Percentiles rank a stretch among this genome's conserved stretches.
Conservation (phyloP, 2,797 vertebrate species). For the Rhabdomys pumilio region DNA sequence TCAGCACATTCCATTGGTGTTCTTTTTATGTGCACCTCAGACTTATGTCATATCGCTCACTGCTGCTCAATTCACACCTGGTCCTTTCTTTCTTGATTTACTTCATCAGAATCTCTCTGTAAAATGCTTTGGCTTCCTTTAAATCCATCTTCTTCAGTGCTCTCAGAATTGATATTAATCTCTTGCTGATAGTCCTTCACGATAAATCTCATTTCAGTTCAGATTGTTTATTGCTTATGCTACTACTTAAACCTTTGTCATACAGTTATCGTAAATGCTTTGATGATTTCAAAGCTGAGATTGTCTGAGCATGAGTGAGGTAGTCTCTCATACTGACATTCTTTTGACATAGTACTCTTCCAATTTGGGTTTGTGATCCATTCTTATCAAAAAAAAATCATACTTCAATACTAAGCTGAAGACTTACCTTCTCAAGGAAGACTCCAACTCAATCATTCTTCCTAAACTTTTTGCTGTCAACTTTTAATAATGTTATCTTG, state of each 20-base stretch:
- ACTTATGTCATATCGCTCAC: neutral
- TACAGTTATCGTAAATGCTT: neutral
- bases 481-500: neutral
- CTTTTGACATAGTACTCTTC: neutral
- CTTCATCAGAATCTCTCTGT: neutral
- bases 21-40: neutral
- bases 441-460: neutral
- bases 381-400: neutral
- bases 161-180: neutral
- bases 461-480: neutral
- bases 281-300: constrained; percentile 10
- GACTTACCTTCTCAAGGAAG: neutral
- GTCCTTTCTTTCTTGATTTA: neutral
- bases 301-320: neutral
- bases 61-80: neutral
- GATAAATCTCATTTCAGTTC: neutral
- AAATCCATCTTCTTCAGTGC: neutral
- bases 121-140: neutral
- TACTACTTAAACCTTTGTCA: neutral
- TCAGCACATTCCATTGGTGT: neutral
- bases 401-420: neutral
- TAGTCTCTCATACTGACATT: neutral
- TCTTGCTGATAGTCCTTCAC: neutral
- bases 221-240: constrained; percentile 26
- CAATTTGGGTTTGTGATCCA: neutral